These are phyloP conservation scores for Xestia c-nigrum DNA, from an alignment of 2,888 invertebrate genomes.

Conservation along the genomic window DNA sequence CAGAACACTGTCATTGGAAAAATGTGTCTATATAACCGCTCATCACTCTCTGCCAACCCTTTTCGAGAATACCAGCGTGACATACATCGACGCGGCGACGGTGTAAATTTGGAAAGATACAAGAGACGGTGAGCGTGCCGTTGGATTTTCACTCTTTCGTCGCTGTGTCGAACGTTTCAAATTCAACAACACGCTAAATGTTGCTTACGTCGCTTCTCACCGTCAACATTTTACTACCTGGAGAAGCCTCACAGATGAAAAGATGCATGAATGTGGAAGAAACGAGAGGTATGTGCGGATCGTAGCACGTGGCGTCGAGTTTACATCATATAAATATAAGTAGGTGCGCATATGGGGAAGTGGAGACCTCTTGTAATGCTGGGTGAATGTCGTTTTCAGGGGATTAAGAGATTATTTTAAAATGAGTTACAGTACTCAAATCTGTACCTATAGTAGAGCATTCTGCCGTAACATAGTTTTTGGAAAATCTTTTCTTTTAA, in stretches of 20 bases:
- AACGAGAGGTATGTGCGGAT: conserved; percentile 6
- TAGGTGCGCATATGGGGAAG: not conserved
- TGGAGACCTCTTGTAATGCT: not conserved
- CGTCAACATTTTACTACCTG: conserved; percentile 14
- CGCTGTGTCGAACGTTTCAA: not conserved
- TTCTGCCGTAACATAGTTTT: not conserved
- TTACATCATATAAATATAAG: conserved; percentile 4
- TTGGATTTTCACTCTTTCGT: not conserved
- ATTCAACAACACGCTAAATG: not conserved
- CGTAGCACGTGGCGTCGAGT: conserved; percentile 22
- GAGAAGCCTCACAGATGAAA: conserved; percentile 27
- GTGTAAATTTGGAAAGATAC: not conserved
- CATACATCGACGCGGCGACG: not conserved
- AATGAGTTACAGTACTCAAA: not conserved
- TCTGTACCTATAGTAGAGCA: not conserved
- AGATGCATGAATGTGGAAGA: conserved; percentile 48
- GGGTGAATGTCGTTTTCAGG: no score
- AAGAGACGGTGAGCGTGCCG: not conserved
- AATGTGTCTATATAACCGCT: not conserved
- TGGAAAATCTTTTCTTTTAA: not conserved
- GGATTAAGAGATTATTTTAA: not conserved
- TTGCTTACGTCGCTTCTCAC: not conserved
- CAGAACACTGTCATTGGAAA: not conserved
- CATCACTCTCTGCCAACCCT: conserved; percentile 11
- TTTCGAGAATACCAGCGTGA: conserved; percentile 22